Evolutionary conservation across 2,888 invertebrate species (phyloP), one percentile per base, ranked within the genome.

Genomic region (Chymomyza procnemis): DNA sequence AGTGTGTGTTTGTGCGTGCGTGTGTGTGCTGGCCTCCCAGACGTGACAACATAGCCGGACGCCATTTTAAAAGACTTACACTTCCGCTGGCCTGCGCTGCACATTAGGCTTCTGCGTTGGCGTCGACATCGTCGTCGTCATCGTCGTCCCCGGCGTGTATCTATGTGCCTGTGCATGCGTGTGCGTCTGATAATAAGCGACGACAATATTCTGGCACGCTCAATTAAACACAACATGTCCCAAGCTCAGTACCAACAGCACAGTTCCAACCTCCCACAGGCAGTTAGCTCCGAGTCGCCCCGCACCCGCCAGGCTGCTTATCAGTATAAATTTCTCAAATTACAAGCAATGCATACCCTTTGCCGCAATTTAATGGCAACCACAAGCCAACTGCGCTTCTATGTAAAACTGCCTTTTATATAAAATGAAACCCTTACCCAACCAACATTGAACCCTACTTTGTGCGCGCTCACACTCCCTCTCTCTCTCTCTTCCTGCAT

Each of bases 131-230:
- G n/a, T n/a, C n/a, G n/a, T n/a, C n/a, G n/a, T n/a, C n/a, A n/a
- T n/a, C n/a, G n/a, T n/a, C n/a, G n/a, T n/a, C n/a, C n/a, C n/a
- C n/a, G n/a, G 48, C 9, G 19, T 18, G 50, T 50, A 50, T 50
- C 8, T 54, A 19, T 54, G 54, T 54, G 54, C 19, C 8, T 54
- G 55, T 46, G 55, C 19, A 26, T 67, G 50, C 50, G 22, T 52
- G 61, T 46, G 62, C 56, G 34, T n/a, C 46, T 60, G 65, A 64
- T 66, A 62, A 59, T 47, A 47, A 63, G 67, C 64, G 70, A 66
- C 69, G 74, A 76, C 76, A 85, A 78, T 85, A 73, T 82, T 78
- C 78, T 66, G 68, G 68, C 67, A 77, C 69, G 68, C 80, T 85
- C 86, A 78, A 80, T 78, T 83, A 75, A 78, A 71, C 76, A 64